Conservation (phyloP, 2,888 invertebrate genomes). For the Hermaeophaga mercurialis region DNA sequence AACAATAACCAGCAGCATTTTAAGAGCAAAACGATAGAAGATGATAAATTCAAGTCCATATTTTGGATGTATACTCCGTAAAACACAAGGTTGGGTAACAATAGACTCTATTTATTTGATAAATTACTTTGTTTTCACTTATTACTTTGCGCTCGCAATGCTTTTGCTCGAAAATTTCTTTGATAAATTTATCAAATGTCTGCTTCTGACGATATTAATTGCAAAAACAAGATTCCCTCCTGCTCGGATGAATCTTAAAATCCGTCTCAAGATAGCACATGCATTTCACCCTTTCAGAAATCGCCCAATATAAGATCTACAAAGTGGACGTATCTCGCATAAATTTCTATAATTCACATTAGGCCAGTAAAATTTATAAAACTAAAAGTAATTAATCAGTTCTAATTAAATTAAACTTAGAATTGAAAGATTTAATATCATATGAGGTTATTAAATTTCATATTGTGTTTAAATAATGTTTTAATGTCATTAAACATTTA, state of each 20-base stretch:
- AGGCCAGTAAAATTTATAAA: too few relatives aligned
- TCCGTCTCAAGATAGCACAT: too few relatives aligned
- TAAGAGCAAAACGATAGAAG: constrained; percentile 53
- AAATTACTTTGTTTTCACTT: constrained; percentile 56
- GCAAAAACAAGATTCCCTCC: constrained; percentile 26
- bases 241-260: constrained; percentile 20
- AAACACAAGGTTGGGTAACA: constrained; percentile 53
- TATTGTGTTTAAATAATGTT: too few relatives aligned
- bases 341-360: too few relatives aligned
- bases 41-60: constrained; percentile 57
- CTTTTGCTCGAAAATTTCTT: constrained; percentile 35
- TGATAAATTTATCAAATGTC: constrained; percentile 38
- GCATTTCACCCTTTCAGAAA: too few relatives aligned
- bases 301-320: too few relatives aligned
- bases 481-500: too few relatives aligned
- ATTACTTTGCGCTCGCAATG: constrained; percentile 47
- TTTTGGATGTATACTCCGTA: constrained; percentile 53
- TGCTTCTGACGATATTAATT: constrained; percentile 36
- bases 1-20: constrained; percentile 50
- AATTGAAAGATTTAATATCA: too few relatives aligned
- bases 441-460: too few relatives aligned
- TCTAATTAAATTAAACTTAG: too few relatives aligned
- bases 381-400: too few relatives aligned
- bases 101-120: constrained; percentile 58
- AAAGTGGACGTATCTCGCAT: too few relatives aligned